Percentiles rank a stretch among this genome's conserved stretches.
phyloP scores from a whole-genome alignment of 2,113 vertebrate genomes.

The Prionailurus viverrinus region DNA sequence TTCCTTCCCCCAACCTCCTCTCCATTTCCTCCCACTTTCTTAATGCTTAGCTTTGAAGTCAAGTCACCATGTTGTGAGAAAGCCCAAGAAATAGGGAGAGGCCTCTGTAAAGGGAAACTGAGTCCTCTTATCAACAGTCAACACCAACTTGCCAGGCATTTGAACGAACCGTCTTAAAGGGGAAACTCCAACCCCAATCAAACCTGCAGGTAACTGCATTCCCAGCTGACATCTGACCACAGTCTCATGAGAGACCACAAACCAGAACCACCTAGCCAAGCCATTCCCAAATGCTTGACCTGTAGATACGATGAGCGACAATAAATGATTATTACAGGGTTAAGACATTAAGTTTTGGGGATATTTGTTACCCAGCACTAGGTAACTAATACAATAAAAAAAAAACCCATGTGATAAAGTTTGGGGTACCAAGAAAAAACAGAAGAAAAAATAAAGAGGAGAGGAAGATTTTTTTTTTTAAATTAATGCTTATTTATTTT shows the following conservation, averaged over 20 bases:
- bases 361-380: not conserved
- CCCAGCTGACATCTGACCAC: not conserved
- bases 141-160: not conserved
- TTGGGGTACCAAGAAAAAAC: slow-evolving; percentile 15
- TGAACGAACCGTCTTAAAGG: not conserved
- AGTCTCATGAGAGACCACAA: not conserved
- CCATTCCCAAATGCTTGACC: not conserved
- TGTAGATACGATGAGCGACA: not conserved
- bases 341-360: not conserved
- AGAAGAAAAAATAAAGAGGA: slow-evolving; percentile 12
- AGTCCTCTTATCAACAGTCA: not conserved
- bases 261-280: not conserved
- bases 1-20: not conserved
- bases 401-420: not conserved
- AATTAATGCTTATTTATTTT: no score
- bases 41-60: not conserved
- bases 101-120: not conserved
- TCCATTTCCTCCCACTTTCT: not conserved
- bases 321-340: not conserved
- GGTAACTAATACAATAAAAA: not conserved
- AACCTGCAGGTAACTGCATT: not conserved
- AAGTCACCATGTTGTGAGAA: not conserved
- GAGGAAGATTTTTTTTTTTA: not conserved
- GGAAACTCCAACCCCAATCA: not conserved
- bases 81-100: not conserved